These are phyloP conservation scores for Thrips palmi DNA, from an alignment of 1,140 invertebrate species.

Conservation along the genomic window DNA sequence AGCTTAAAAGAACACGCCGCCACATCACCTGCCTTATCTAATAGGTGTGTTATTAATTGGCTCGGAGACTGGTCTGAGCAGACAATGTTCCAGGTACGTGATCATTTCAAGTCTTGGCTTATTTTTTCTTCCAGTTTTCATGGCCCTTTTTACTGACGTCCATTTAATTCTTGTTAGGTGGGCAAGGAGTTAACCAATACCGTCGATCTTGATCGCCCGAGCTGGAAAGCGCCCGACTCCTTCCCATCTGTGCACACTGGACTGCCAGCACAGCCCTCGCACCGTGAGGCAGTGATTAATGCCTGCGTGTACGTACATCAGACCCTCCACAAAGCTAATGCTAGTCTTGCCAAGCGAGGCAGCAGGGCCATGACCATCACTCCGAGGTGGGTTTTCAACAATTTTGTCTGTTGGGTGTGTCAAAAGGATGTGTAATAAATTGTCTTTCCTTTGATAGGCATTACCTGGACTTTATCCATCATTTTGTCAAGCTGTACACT, in stretches of 20 bases:
- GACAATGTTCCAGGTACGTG: slow-evolving; percentile 82
- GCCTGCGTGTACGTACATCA: slow-evolving; percentile 95
- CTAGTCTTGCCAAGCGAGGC: slow-evolving; percentile 67
- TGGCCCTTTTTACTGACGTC: too few relatives aligned
- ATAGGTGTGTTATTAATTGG: slow-evolving; percentile 97
- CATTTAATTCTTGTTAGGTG: slow-evolving; percentile 36
- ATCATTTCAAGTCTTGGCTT: too few relatives aligned
- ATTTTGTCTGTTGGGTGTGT: too few relatives aligned
- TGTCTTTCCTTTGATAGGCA: slow-evolving; percentile 39
- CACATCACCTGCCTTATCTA: slow-evolving; percentile 94
- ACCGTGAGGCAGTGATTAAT: slow-evolving; percentile 89
- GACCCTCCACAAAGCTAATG: slow-evolving; percentile 83
- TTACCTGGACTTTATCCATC: slow-evolving; percentile 99
- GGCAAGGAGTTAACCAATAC: slow-evolving; percentile 73
- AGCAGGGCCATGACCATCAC: slow-evolving; percentile 90
- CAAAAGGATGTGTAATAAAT: too few relatives aligned
- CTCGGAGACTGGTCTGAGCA: slow-evolving; percentile 98
- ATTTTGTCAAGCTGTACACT: slow-evolving; percentile 95
- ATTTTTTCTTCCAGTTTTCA: too few relatives aligned
- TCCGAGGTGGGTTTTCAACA: too few relatives aligned
- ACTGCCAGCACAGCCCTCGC: slow-evolving; percentile 50
- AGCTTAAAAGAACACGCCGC: slow-evolving; percentile 92
- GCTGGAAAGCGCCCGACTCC: slow-evolving; percentile 67
- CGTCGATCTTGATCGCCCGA: slow-evolving; percentile 62
- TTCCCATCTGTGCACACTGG: slow-evolving; percentile 67